Conservation (phyloP, 2,113 vertebrate genomes). For the Cinclus cinclus region DNA sequence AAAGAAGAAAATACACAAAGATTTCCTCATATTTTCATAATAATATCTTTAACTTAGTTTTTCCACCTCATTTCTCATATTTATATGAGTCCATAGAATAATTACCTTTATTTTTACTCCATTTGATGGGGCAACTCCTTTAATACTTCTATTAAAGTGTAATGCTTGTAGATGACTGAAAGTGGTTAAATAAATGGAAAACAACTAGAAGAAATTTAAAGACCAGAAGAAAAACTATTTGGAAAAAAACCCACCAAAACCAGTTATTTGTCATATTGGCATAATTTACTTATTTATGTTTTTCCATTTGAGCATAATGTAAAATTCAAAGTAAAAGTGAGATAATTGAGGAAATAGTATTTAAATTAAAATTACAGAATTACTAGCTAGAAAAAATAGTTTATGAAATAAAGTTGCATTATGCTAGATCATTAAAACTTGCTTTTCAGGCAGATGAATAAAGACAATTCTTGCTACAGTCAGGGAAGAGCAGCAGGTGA, state of each 20-base stretch:
- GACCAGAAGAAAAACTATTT: constrained; percentile 33
- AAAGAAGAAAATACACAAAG: not conserved
- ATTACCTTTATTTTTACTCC: constrained; percentile 18
- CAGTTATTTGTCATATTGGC: constrained; percentile 16
- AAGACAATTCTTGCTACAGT: not conserved
- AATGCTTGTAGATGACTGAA: constrained; percentile 44
- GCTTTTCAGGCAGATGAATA: constrained; percentile 2
- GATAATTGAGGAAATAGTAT: not conserved
- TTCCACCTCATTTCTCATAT: not conserved
- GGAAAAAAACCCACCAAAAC: too few relatives aligned
- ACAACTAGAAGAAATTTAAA: constrained; percentile 24
- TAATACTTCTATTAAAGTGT: constrained; percentile 42
- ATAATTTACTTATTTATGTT: not conserved
- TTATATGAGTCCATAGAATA: constrained; percentile 3
- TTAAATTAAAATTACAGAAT: not conserved
- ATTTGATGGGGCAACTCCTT: not conserved
- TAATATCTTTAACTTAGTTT: constrained; percentile 16
- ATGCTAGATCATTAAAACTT: not conserved
- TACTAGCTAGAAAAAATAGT: not conserved
- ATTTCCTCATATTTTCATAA: not conserved
- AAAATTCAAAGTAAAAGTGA: not conserved
- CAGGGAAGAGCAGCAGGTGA: not conserved
- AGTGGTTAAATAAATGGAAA: constrained; percentile 52
- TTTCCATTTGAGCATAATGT: not conserved
- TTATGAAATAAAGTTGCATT: not conserved